A percentile compares a stretch with the other conserved stretches of the same genome.
Conservation (phyloP, 1,140 invertebrate genomes). For the Apis mellifera region DNA sequence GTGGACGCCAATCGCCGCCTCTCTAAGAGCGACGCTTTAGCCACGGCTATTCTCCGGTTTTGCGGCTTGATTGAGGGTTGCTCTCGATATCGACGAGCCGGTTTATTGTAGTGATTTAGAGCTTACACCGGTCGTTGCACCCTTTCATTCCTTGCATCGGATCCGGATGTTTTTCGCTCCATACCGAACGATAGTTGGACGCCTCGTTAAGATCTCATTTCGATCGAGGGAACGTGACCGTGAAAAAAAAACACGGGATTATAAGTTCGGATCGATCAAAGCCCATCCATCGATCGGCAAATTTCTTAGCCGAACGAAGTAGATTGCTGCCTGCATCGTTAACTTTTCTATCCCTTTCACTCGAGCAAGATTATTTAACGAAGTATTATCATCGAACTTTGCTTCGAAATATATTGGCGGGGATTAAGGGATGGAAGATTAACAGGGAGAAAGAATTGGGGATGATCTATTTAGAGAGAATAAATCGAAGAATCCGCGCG, state of each 20-base stretch:
- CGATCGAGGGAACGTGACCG: no score
- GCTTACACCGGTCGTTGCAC: not conserved
- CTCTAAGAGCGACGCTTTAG: slow-evolving; percentile 13
- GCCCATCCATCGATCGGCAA: not conserved
- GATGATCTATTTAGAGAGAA: not conserved
- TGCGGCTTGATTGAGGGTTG: slow-evolving; percentile 15
- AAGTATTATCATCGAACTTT: not conserved
- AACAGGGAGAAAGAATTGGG: not conserved
- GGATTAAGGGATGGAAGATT: not conserved
- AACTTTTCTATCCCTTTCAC: slow-evolving; percentile 5
- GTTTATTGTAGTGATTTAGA: slow-evolving; percentile 4
- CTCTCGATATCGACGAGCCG: not conserved
- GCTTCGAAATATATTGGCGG: not conserved
- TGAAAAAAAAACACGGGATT: not conserved
- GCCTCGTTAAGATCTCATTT: no score
- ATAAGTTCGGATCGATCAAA: not conserved
- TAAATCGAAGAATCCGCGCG: not conserved
- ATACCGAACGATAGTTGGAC: no score
- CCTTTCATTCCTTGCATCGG: not conserved
- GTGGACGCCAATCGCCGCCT: not conserved
- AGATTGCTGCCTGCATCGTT: not conserved
- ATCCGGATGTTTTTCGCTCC: not conserved
- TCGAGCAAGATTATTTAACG: not conserved
- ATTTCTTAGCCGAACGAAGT: not conserved
- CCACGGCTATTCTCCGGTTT: not conserved